Conservation (phyloP, 2,888 invertebrate species). For the Archaeoteleia sp. region DNA sequence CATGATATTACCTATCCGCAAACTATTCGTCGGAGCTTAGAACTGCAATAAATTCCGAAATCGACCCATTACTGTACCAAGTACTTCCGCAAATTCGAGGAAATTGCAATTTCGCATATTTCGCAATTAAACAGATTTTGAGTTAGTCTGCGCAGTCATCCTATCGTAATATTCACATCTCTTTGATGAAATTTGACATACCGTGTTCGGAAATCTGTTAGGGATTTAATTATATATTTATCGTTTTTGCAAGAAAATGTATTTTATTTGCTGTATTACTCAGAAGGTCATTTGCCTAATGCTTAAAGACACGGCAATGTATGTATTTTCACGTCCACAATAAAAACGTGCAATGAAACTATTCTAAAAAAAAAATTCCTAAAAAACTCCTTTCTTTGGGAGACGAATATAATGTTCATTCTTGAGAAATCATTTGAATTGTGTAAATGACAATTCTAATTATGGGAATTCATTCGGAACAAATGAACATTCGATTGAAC, state of each 20-base stretch:
- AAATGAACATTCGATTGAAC: constrained; percentile 1
- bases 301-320: no score
- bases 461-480: background rate
- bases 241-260: no score
- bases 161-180: constrained; percentile 3
- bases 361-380: no score
- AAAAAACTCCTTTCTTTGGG: no score
- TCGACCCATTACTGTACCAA: constrained; percentile 41
- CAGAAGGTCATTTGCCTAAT: no score
- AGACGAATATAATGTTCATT: no score
- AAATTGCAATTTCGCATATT: constrained; percentile 46
- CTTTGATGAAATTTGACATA: constrained; percentile 10
- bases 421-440: no score
- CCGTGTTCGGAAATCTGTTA: constrained; percentile 19
- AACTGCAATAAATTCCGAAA: constrained; percentile 47
- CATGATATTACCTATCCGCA: constrained; percentile 43
- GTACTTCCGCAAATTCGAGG: constrained; percentile 40
- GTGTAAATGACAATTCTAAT: background rate
- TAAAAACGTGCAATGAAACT: no score
- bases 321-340: no score
- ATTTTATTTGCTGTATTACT: no score
- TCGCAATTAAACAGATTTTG: constrained; percentile 46
- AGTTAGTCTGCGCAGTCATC: constrained; percentile 36
- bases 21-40: constrained; percentile 48
- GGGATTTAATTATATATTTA: no score